phyloP scores from a whole-genome alignment of 2,888 invertebrate genomes.

The Metacarcinus magister region DNA sequence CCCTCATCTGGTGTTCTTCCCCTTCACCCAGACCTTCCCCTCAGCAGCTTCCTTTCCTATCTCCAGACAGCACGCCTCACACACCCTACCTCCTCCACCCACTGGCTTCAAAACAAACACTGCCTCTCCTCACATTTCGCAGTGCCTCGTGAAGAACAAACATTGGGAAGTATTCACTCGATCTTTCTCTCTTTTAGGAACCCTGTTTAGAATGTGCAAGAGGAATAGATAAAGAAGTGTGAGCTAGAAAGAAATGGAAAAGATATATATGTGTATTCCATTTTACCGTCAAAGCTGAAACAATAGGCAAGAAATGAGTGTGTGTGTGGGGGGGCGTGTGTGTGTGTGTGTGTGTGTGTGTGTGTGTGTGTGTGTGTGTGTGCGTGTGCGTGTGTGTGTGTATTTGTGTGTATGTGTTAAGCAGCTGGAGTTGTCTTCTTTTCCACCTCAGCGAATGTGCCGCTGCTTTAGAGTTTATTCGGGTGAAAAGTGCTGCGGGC shows the following conservation, averaged over 20 bases:
- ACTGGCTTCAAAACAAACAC: not conserved
- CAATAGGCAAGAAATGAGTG: not conserved
- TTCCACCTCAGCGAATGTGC: not conserved
- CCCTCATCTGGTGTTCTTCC: no score
- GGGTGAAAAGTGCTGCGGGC: not conserved
- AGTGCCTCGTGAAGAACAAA: not conserved
- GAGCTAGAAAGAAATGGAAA: not conserved
- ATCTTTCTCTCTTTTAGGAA: not conserved
- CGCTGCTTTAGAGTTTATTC: not conserved
- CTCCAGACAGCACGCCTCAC: not conserved
- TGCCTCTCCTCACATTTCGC: not conserved
- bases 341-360: not conserved
- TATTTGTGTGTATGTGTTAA: not conserved
- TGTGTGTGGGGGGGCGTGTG: not conserved
- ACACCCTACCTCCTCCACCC: not conserved
- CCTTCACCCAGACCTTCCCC: not conserved
- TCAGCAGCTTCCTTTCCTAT: not conserved
- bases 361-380: conserved; percentile 26
- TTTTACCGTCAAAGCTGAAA: not conserved
- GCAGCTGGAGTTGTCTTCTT: not conserved
- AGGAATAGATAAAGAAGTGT: not conserved
- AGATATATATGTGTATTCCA: not conserved
- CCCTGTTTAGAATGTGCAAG: not conserved
- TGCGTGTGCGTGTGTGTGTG: not conserved
- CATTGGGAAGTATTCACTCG: not conserved